Conservation (phyloP, 2,888 invertebrate genomes). For the Platycheirus rosarum region DNA sequence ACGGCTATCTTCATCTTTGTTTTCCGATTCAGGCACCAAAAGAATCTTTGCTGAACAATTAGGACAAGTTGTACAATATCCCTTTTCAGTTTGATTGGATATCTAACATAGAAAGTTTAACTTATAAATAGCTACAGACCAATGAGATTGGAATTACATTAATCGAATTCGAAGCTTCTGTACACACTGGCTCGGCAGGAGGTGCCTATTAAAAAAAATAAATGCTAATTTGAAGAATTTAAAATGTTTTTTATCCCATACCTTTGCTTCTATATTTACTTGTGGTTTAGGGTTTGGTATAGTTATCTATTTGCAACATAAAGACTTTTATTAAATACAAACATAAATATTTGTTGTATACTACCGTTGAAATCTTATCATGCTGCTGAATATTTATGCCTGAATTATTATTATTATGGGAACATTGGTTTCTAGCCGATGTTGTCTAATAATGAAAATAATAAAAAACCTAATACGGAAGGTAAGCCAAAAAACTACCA, state of each 20-base stretch:
- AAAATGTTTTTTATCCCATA: neutral
- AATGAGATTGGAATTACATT: conserved; percentile 43
- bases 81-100: conserved; percentile 75
- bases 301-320: conserved; percentile 20
- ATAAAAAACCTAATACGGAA: no score
- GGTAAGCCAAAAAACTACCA: conserved; percentile 46
- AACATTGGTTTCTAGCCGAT: conserved; percentile 68
- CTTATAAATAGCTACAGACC: conserved; percentile 13
- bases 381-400: conserved; percentile 58
- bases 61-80: conserved; percentile 81
- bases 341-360: neutral
- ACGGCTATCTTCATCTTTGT: conserved; percentile 35
- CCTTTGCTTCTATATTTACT: conserved; percentile 30
- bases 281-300: neutral
- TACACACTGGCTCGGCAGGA: conserved; percentile 50
- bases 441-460: conserved; percentile 27
- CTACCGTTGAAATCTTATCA: conserved; percentile 31
- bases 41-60: conserved; percentile 81
- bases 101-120: conserved; percentile 38
- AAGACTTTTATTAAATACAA: neutral
- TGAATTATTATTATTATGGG: conserved; percentile 62
- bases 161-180: neutral
- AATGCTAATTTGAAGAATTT: neutral
- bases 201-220: neutral
- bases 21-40: conserved; percentile 77